phyloP scores from a whole-genome alignment of 2,888 invertebrate species.

The Hymenopus coronatus region DNA sequence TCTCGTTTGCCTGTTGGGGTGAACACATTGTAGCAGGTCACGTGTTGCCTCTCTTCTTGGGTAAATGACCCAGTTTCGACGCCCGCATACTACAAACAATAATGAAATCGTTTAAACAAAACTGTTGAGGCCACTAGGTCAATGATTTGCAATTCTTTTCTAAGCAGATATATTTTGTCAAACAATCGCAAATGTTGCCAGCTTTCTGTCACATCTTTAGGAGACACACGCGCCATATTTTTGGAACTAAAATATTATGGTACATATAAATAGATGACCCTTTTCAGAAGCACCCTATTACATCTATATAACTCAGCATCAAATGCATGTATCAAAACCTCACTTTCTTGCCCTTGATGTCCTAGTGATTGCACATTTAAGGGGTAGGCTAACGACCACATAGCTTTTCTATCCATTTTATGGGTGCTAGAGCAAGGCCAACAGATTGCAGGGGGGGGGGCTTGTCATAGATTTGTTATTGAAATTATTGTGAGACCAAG shows the following conservation, averaged over 20 bases:
- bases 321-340: too few species aligned
- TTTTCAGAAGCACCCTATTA: background rate
- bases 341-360: too few species aligned
- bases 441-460: too few species aligned
- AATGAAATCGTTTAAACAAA: background rate
- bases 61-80: background rate
- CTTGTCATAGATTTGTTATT: too few species aligned
- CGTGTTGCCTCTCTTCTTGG: background rate
- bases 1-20: background rate
- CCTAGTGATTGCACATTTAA: too few species aligned
- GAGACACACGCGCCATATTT: background rate
- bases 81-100: background rate
- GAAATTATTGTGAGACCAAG: too few species aligned
- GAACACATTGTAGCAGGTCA: background rate
- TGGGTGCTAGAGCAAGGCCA: too few species aligned
- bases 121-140: background rate
- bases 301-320: background rate
- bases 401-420: too few species aligned
- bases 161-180: background rate
- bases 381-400: too few species aligned
- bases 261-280: background rate
- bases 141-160: background rate
- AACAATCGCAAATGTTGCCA: background rate
- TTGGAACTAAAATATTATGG: background rate
- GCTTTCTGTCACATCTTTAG: background rate